Base-by-base conservation (phyloP, 2,888 invertebrate genomes). In the Pterobdella sp. region DNA sequence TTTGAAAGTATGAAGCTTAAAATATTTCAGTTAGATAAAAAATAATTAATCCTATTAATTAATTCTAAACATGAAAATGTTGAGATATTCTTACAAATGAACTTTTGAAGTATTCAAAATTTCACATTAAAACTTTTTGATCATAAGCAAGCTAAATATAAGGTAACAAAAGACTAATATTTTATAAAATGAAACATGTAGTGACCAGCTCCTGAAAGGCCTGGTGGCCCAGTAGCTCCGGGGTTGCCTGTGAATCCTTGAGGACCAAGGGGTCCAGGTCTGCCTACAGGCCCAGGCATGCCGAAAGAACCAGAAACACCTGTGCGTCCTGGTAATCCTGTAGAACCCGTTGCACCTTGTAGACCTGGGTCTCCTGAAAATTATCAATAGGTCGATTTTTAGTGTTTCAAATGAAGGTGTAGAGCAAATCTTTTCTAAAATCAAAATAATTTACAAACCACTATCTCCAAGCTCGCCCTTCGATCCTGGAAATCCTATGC, bases 401-500 rank as follows among this genome's bases (percentile, higher is more conserved):
- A 42, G 49, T 42, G 49, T 22, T 42, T 42, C 22, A 14, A 42
- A 42, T 42, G 7, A 42, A 42, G 22, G 49, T 42, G 7, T n/a
- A n/a, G n/a, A n/a, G n/a, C n/a, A n/a, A n/a, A n/a, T n/a, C n/a
- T n/a, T n/a, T n/a, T n/a, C n/a, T n/a, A n/a, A n/a, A n/a, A n/a
- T n/a, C n/a, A n/a, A n/a, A n/a, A n/a, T n/a, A n/a, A 72, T 73
- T 69, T 69, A 66, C 2, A 36, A 31, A 1, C 74, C 74, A 29
- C 71, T 52, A 56, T 60, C 32, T 34, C 74, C 74, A n/a, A n/a
- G n/a, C 10, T 26, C n/a, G n/a, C 74, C 74, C 35, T 31, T n/a
- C n/a, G 35, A 65, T 34, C 74, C 72, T 22, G 60, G 34, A 7
- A 69, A 72, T 42, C 75, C 75, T 35, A 65, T 26, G 1, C 10